Conservation (phyloP, 2,797 vertebrate species). For the Rhincodon typus region DNA sequence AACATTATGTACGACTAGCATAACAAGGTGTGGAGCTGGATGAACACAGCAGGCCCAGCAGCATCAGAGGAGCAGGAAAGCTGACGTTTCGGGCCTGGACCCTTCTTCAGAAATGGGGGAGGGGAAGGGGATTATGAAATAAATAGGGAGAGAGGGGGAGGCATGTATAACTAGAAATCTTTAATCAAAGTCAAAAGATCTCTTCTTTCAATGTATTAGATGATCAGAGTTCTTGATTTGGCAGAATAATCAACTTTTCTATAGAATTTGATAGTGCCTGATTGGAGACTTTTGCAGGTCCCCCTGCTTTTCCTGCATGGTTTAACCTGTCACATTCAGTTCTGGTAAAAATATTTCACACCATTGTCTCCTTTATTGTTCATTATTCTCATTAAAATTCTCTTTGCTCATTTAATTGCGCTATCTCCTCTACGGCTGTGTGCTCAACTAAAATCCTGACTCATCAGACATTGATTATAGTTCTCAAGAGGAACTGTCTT, state of each 20-base stretch:
- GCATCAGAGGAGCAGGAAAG: too few relatives aligned
- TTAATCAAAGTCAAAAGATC: not conserved
- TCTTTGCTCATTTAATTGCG: not conserved
- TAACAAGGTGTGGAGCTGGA: too few relatives aligned
- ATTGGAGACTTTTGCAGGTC: not conserved
- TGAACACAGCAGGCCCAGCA: too few relatives aligned
- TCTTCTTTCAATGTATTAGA: not conserved
- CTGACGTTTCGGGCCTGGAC: too few relatives aligned
- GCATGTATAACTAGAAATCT: not conserved
- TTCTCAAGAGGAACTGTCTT: conserved; percentile 20
- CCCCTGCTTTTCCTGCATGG: not conserved
- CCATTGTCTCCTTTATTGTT: not conserved
- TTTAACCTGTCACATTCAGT: not conserved
- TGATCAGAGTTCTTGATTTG: not conserved
- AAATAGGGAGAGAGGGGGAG: too few relatives aligned
- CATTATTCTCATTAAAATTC: conserved; percentile 26
- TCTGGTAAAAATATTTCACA: not conserved
- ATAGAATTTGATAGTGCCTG: not conserved
- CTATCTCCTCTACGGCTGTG: not conserved
- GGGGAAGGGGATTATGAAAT: too few relatives aligned
- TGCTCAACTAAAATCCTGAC: not conserved
- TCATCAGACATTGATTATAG: conserved; percentile 29
- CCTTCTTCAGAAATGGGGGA: too few relatives aligned
- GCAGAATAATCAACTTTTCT: not conserved
- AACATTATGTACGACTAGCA: too few relatives aligned